Evolutionary conservation across 2,888 invertebrate genomes (phyloP).

Genomic region (Mylabris sibirica): DNA sequence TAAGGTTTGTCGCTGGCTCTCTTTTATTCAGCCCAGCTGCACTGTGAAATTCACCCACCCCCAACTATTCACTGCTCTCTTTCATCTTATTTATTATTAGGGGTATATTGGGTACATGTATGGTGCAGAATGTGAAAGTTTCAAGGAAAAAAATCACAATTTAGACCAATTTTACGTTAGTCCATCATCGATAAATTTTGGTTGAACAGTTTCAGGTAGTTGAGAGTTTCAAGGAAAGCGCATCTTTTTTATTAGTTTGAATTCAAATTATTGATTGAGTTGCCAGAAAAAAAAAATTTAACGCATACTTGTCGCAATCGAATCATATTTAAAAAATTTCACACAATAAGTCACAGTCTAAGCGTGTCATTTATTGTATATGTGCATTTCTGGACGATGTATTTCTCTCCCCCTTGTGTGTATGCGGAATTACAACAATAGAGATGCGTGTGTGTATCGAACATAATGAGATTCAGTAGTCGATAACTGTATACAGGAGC

Average conservation of each 20-base stretch:
- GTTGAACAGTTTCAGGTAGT: neutral
- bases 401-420: conserved; percentile 41
- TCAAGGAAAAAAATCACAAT: conserved; percentile 30
- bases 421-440: conserved; percentile 50
- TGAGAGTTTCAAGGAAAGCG: neutral
- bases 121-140: conserved; percentile 54
- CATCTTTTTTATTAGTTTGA: neutral
- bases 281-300: conserved; percentile 39
- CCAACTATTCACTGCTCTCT: conserved; percentile 56
- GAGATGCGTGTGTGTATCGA: conserved; percentile 54
- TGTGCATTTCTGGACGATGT: conserved; percentile 20
- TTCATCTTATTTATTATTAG: conserved; percentile 61
- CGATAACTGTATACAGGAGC: conserved; percentile 51
- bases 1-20: conserved; percentile 60
- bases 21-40: conserved; percentile 63
- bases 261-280: neutral
- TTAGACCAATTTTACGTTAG: conserved; percentile 28
- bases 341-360: conserved; percentile 48
- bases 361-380: conserved; percentile 28
- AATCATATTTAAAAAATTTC: conserved; percentile 50
- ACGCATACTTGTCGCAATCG: conserved; percentile 48
- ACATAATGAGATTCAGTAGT: conserved; percentile 57
- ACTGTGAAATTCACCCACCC: conserved; percentile 60
- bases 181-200: neutral
- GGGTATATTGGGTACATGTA: conserved; percentile 48